These are phyloP conservation scores for Melanargia galathea DNA, from an alignment of 2,888 invertebrate genomes.

Conservation along the genomic window DNA sequence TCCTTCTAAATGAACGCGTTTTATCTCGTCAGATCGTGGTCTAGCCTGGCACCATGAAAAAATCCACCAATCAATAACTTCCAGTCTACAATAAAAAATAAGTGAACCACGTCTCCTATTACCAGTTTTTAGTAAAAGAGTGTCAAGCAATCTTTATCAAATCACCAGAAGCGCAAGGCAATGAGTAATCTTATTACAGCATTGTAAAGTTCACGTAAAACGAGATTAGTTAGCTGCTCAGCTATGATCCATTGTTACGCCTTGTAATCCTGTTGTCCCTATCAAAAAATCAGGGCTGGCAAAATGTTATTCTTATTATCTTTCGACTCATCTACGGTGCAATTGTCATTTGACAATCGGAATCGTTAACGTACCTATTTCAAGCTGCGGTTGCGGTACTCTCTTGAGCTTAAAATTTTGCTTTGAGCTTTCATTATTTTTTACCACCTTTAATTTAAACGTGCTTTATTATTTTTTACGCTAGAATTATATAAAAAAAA, in stretches of 20 bases:
- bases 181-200: constrained; percentile 62
- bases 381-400: too few relatives aligned
- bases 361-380: background rate
- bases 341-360: constrained; percentile 15
- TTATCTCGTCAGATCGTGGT: background rate
- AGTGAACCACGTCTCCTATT: background rate
- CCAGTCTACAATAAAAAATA: background rate
- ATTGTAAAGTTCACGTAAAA: constrained; percentile 57
- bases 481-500: too few relatives aligned
- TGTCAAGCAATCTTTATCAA: constrained; percentile 18
- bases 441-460: too few relatives aligned
- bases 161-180: constrained; percentile 41
- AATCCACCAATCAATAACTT: background rate
- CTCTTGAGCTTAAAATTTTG: background rate
- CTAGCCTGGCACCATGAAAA: background rate
- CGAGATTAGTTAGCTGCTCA: constrained; percentile 62
- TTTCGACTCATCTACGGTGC: constrained; percentile 41
- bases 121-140: background rate
- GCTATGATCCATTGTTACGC: constrained; percentile 62
- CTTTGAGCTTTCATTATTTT: too few relatives aligned
- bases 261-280: constrained; percentile 69
- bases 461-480: too few relatives aligned
- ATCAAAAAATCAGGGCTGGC: constrained; percentile 50
- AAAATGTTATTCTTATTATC: constrained; percentile 49
- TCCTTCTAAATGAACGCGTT: too few relatives aligned